phyloP scores from a whole-genome alignment of 2,113 vertebrate species.

The Butastur rufipennis region DNA sequence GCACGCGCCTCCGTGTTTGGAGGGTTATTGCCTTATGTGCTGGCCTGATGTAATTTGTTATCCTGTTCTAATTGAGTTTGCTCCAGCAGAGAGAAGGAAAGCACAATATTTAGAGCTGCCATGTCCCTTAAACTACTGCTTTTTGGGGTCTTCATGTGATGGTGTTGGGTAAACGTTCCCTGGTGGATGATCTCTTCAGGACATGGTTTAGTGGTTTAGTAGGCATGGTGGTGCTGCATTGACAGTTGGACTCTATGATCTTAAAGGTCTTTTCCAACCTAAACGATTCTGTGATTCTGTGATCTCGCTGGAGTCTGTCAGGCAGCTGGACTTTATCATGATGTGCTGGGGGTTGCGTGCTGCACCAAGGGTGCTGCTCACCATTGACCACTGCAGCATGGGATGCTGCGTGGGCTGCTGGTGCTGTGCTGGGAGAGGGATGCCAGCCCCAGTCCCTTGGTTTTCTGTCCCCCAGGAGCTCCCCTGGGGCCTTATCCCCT shows the following conservation, averaged over 20 bases:
- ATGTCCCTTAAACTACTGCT: no score
- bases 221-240: no score
- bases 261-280: no score
- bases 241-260: no score
- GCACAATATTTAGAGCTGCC: neutral
- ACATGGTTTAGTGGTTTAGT: no score
- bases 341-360: neutral
- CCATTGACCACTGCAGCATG: fast-evolving
- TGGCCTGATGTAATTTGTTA: neutral
- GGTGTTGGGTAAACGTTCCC: neutral
- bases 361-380: neutral
- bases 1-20: fast-evolving
- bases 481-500: neutral
- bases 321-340: neutral
- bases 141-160: neutral
- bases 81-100: neutral
- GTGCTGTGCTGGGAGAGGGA: neutral
- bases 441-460: neutral
- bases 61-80: neutral
- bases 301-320: neutral
- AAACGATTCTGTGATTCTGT: no score
- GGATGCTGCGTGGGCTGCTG: neutral
- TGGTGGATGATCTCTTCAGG: no score
- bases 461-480: neutral
- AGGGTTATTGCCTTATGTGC: fast-evolving